Evolutionary conservation across 2,113 vertebrate genomes (phyloP), one percentile per base, ranked within the genome.

Genomic region (Phrynocephalus versicolor): DNA sequence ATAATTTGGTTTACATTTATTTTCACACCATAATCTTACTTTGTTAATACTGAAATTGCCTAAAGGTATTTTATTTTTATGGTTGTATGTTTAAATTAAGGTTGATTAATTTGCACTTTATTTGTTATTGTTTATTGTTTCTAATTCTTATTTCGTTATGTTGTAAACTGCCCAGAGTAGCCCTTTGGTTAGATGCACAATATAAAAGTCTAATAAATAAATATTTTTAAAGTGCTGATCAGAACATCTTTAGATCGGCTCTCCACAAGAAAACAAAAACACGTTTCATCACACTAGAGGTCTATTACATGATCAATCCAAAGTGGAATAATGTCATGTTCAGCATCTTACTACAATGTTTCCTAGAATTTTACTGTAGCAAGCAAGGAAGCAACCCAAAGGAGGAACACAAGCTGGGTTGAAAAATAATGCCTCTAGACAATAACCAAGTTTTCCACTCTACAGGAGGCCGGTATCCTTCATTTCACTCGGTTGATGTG

Each of bases 401-500:
- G 74, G 27, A 4, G 33, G 30, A 25, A 27, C 14, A 13, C 13
- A 72, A 35, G 4, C 58, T 51, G 37, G 37, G 25, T n/a, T n/a
- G 14, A 62, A 58, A 85, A 39, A 78, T 25, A 25, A 30, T 72
- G 57, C n/a, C 37, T 72, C 84, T 45, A 72, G 67, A 79, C 81
- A 85, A 85, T 79, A 85, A 85, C 84, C 84, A 79, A 0, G 76
- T 85, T 79, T 85, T 85, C 84, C 84, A 81, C 78, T 74, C 84
- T 81, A 57, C 70, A 55, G 84, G 78, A 57, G 58, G 58, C 69
- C 71, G 37, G 23, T n/a, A 65, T n/a, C 71, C 70, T 86, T 81
- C 78, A 74, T 86, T 85, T 85, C 84, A 85, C 60, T 81, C 70
- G 25, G 21, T 51, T 41, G 18, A 81, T 19, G 23, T 81, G 41